Conservation (phyloP, 2,797 vertebrate genomes). For the Pygocentrus nattereri region DNA sequence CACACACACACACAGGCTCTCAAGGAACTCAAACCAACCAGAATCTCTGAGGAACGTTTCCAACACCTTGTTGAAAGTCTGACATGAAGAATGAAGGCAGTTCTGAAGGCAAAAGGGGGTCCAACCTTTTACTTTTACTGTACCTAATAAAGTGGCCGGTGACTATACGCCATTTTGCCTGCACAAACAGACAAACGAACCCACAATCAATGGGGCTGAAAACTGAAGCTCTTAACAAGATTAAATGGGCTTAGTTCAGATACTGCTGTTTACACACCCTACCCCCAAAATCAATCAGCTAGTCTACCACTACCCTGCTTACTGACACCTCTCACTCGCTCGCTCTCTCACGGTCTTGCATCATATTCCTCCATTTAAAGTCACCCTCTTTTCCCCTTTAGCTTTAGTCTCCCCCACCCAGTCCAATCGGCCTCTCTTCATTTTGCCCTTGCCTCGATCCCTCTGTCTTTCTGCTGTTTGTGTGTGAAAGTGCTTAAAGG, state of each 20-base stretch:
- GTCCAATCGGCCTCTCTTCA: background rate
- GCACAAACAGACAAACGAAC: background rate
- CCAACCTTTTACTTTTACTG: too few relatives aligned
- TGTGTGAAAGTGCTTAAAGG: background rate
- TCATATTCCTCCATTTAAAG: background rate
- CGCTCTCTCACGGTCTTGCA: background rate
- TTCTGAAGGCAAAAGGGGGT: too few relatives aligned
- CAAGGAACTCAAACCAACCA: too few relatives aligned
- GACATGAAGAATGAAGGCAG: too few relatives aligned
- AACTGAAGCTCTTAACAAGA: constrained; percentile 36
- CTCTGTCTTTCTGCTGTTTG: background rate
- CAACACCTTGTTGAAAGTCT: too few relatives aligned
- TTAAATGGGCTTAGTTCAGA: constrained; percentile 40
- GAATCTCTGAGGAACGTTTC: too few relatives aligned
- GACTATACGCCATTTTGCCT: too few relatives aligned
- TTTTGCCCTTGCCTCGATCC: background rate
- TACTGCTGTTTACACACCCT: constrained; percentile 13
- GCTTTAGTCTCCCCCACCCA: too few relatives aligned
- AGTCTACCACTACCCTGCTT: constrained; percentile 12
- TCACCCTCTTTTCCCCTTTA: too few relatives aligned
- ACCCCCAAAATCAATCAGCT: constrained; percentile 36
- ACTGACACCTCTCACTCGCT: constrained; percentile 10
- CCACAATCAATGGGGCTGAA: constrained; percentile 22
- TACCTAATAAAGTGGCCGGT: too few relatives aligned
- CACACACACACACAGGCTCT: too few relatives aligned